A percentile compares a stretch with the other conserved stretches of the same genome.
Evolutionary conservation across 2,888 invertebrate species (phyloP).

Genomic region (Ceramica pisi): DNA sequence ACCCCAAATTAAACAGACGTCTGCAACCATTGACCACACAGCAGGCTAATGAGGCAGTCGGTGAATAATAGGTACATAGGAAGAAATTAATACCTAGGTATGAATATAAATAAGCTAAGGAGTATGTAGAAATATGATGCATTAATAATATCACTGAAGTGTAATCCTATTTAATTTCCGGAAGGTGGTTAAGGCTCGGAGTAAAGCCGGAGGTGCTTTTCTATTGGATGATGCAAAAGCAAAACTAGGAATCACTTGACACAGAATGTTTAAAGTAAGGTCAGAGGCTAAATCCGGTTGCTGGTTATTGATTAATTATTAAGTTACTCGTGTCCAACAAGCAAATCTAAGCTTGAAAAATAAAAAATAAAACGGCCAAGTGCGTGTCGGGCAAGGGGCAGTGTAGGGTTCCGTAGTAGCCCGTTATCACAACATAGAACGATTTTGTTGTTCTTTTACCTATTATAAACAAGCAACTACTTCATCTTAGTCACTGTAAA

Average conservation of each 20-base stretch:
- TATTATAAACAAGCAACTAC: too few relatives aligned
- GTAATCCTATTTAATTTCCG: constrained; percentile 19
- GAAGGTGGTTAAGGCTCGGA: background rate
- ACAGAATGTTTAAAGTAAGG: constrained; percentile 1
- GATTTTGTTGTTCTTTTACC: too few relatives aligned
- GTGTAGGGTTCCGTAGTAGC: too few relatives aligned
- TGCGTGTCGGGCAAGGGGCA: too few relatives aligned
- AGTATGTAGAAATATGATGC: background rate
- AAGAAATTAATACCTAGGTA: background rate
- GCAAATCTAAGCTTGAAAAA: too few relatives aligned
- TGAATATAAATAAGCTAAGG: background rate
- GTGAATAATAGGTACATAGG: background rate
- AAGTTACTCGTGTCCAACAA: too few relatives aligned
- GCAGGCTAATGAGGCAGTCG: background rate
- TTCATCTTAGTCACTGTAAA: too few relatives aligned
- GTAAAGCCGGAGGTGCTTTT: constrained; percentile 18
- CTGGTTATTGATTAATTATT: background rate
- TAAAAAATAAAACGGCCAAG: too few relatives aligned
- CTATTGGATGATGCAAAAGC: background rate
- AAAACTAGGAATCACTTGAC: background rate
- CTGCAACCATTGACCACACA: background rate
- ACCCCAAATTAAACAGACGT: background rate
- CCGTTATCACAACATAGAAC: too few relatives aligned
- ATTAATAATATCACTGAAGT: background rate
- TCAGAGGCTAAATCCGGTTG: background rate